These are phyloP conservation scores for Volucella bombylans DNA, from an alignment of 2,888 invertebrate genomes.

Conservation along the genomic window DNA sequence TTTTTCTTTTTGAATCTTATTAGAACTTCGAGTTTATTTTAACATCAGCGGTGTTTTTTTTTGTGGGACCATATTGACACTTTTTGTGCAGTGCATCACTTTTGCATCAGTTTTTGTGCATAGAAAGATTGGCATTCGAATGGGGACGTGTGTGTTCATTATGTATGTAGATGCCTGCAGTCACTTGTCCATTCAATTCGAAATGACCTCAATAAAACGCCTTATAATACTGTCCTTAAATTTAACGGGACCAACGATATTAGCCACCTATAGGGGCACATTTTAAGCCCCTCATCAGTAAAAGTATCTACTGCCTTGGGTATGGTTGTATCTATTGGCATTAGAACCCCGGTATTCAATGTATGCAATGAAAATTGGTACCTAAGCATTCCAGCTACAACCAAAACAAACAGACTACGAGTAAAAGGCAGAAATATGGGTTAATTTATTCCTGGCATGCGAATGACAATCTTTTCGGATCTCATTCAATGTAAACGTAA, in stretches of 20 bases:
- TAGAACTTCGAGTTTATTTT: too few relatives aligned
- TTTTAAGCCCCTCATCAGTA: constrained; percentile 35
- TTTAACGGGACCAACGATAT: constrained; percentile 19
- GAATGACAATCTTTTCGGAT: constrained; percentile 69
- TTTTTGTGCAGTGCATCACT: too few relatives aligned
- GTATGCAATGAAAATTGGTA: constrained; percentile 44
- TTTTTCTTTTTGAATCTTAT: too few relatives aligned
- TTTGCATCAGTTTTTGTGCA: too few relatives aligned
- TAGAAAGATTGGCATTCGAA: too few relatives aligned
- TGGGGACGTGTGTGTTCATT: too few relatives aligned
- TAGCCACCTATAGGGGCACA: constrained; percentile 13
- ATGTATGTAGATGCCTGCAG: too few relatives aligned
- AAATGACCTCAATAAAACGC: constrained; percentile 22
- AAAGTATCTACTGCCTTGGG: constrained; percentile 5
- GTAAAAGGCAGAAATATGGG: constrained; percentile 57
- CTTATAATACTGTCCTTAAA: constrained; percentile 30
- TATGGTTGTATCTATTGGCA: neutral
- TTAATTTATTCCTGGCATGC: constrained; percentile 72
- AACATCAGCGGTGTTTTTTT: too few relatives aligned
- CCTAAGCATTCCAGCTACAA: constrained; percentile 44
- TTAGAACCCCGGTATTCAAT: neutral
- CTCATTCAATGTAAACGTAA: constrained; percentile 52
- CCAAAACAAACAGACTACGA: constrained; percentile 35
- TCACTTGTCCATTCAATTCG: neutral
- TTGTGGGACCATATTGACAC: too few relatives aligned